Evolutionary conservation across 2,113 vertebrate genomes (phyloP), one percentile per base, ranked within the genome.

Genomic region (Pluvialis apricaria): DNA sequence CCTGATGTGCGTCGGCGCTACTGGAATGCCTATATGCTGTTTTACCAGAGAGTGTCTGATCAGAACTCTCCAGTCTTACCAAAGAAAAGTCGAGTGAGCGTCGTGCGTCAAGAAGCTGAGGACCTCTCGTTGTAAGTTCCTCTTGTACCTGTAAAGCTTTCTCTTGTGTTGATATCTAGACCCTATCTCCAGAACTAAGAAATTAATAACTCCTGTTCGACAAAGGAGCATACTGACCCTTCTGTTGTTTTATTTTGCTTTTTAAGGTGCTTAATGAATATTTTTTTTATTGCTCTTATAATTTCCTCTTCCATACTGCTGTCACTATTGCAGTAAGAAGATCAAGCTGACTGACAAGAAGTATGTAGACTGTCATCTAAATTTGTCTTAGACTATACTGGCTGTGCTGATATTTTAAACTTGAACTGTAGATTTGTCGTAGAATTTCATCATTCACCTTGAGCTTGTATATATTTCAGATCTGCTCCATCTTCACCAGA

Each of bases 11-110:
- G 99, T 25, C 98, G 99, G 66, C 98, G 99, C 47, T 99, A 99
- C 98, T 99, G 99, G 99, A 99, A 99, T 5, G 99, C 99, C 86
- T 99, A 99, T 95, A 99, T 99, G 99, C 97, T 99, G 71, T 99
- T 99, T 95, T 99, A 99, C 97, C 99, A 99, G 97, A 98, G 99
- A 62, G 99, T 99, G 55, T 99, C 99, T 3, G 99, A 99, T 90
- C 99, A 99, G 94, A 99, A 99, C 97, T 99, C 99, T 2, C 99
- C 99, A 0, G 99, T 99, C 32, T 88, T 99, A 38, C 99, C 99
- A 96, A 99, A 99, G 98, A 99, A 99, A 94, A 99, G 99, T 93
- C 86, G 99, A 68, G 99, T 99, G 90, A 99, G 99, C 19, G 99
- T 99, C 40, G 99, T 99, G 95, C 98, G 99, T 34, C 99, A 99